phyloP scores from a whole-genome alignment of 2,113 vertebrate species.

The Brachyistius frenatus region DNA sequence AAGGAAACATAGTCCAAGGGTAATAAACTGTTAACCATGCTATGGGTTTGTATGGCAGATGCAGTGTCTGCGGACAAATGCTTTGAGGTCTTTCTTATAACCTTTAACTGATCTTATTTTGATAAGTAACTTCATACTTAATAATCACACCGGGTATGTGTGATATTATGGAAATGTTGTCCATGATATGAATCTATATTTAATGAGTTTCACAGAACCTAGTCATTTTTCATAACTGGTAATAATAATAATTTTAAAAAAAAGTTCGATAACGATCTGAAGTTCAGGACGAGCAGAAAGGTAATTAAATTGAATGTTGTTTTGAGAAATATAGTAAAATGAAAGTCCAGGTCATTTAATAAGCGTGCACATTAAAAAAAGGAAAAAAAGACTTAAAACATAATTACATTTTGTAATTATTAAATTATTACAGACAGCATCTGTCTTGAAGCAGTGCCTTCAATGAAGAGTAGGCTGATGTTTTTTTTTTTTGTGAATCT shows the following conservation, averaged over 20 bases:
- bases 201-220: slow-evolving; percentile 65
- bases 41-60: slow-evolving; percentile 29
- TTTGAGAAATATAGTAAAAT: slow-evolving; percentile 62
- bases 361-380: slow-evolving; percentile 46
- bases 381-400: slow-evolving; percentile 38
- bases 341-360: slow-evolving; percentile 60
- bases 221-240: slow-evolving; percentile 72
- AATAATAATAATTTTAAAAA: slow-evolving; percentile 74
- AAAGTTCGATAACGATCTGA: slow-evolving; percentile 75
- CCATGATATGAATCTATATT: slow-evolving; percentile 71
- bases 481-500: slow-evolving; percentile 42
- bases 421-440: slow-evolving; percentile 6
- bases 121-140: slow-evolving; percentile 42
- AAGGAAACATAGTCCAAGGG: slow-evolving; percentile 50
- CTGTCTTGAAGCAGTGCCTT: slow-evolving; percentile 17
- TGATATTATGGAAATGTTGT: slow-evolving; percentile 52
- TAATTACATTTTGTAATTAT: slow-evolving; percentile 71
- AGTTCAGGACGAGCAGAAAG: slow-evolving; percentile 52
- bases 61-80: not conserved
- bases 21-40: slow-evolving; percentile 44
- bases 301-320: slow-evolving; percentile 74
- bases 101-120: slow-evolving; percentile 31
- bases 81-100: slow-evolving; percentile 28
- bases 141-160: slow-evolving; percentile 37
- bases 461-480: slow-evolving; percentile 11